Evolutionary conservation across 1,140 invertebrate species (phyloP).

Genomic region (Drosophila bocki): DNA sequence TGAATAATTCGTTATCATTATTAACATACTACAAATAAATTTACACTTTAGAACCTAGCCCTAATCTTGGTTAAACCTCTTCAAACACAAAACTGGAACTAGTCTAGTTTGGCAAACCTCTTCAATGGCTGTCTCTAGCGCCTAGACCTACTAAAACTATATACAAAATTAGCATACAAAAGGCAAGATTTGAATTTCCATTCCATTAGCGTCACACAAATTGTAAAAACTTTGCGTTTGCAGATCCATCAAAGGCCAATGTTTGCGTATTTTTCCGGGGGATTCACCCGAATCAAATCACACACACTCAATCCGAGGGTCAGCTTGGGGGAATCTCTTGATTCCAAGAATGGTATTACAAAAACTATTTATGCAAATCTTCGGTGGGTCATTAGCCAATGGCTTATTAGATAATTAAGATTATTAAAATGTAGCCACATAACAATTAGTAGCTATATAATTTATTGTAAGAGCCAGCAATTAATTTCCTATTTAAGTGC

Average conservation of each 20-base stretch:
- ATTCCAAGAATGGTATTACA: slow-evolving; percentile 44
- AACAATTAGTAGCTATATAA: slow-evolving; percentile 36
- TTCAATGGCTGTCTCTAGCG: neutral
- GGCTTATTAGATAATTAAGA: slow-evolving; percentile 30
- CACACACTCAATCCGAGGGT: neutral
- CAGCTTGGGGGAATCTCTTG: slow-evolving; percentile 9
- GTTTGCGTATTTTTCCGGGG: slow-evolving; percentile 25
- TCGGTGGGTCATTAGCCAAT: slow-evolving; percentile 5
- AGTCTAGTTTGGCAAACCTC: slow-evolving; percentile 18
- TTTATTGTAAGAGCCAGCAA: slow-evolving; percentile 24
- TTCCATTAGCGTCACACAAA: slow-evolving; percentile 31
- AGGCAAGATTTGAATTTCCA: slow-evolving; percentile 15
- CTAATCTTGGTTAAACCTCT: too few relatives aligned
- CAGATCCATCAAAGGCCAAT: slow-evolving; percentile 35
- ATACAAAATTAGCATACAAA: slow-evolving; percentile 44
- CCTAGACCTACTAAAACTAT: slow-evolving; percentile 15
- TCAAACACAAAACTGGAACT: slow-evolving; percentile 14
- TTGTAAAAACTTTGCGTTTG: slow-evolving; percentile 13
- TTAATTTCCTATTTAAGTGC: slow-evolving; percentile 14
- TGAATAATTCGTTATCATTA: neutral
- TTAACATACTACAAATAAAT: neutral
- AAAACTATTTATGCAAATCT: slow-evolving; percentile 34
- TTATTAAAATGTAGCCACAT: slow-evolving; percentile 22
- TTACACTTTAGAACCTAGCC: neutral
- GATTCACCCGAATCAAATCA: slow-evolving; percentile 37